These are phyloP conservation scores for Parnassius apollo DNA, from an alignment of 2,888 invertebrate species.

Conservation along the genomic window DNA sequence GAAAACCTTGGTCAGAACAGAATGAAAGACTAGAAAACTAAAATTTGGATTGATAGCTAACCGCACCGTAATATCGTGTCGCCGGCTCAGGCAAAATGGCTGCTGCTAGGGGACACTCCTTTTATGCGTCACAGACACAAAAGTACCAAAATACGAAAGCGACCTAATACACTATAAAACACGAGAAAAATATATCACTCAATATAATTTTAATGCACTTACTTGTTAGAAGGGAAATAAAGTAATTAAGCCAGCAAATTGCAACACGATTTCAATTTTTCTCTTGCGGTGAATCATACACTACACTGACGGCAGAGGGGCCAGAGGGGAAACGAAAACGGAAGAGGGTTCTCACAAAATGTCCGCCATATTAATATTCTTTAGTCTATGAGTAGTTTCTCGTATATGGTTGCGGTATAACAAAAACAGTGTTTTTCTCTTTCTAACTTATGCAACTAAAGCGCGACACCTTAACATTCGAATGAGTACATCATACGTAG, in stretches of 20 bases:
- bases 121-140: conserved; percentile 82
- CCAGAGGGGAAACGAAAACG: conserved; percentile 80
- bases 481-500: conserved; percentile 17
- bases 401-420: conserved; percentile 4
- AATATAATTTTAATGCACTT: conserved; percentile 66
- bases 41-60: conserved; percentile 54
- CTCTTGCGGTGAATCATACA: conserved; percentile 80
- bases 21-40: conserved; percentile 36
- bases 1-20: conserved; percentile 25
- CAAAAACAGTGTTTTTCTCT: conserved; percentile 23
- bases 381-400: conserved; percentile 18
- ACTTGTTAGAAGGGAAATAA: conserved; percentile 80
- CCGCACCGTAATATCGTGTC: conserved; percentile 77
- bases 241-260: conserved; percentile 79
- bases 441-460: conserved; percentile 26
- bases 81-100: conserved; percentile 81
- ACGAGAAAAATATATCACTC: conserved; percentile 59
- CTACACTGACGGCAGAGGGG: conserved; percentile 80
- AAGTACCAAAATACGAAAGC: conserved; percentile 49
- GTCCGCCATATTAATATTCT: conserved; percentile 58
- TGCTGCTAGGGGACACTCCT: conserved; percentile 82
- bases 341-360: conserved; percentile 76
- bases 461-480: conserved; percentile 29
- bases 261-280: conserved; percentile 78
- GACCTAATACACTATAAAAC: conserved; percentile 50